phyloP scores from a whole-genome alignment of 2,113 vertebrate species.

The Passer montanus region DNA sequence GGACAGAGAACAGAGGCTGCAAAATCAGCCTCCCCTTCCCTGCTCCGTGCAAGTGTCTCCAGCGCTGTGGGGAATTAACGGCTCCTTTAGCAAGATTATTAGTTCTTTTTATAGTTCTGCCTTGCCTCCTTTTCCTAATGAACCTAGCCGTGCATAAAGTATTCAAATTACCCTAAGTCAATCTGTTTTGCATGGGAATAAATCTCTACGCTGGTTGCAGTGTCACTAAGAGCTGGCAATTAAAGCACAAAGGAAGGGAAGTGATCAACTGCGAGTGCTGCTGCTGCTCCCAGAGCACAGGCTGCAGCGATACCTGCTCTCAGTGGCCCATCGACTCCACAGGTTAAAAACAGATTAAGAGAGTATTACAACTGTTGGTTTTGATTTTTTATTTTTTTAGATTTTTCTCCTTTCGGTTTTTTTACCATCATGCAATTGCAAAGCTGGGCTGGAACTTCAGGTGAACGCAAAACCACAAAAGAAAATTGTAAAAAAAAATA shows the following conservation, averaged over 20 bases:
- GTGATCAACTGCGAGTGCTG: not conserved
- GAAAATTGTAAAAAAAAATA: not conserved
- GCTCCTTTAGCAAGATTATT: slow-evolving; percentile 63
- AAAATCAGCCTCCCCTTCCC: not conserved
- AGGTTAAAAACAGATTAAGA: not conserved
- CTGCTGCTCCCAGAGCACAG: not conserved
- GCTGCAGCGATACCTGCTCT: not conserved
- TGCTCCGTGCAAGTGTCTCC: not conserved
- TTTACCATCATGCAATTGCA: not conserved
- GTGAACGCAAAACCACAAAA: not conserved
- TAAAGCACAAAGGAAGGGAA: not conserved
- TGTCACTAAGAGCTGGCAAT: slow-evolving; percentile 20
- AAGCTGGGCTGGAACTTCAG: not conserved
- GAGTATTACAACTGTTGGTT: not conserved
- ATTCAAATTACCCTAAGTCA: slow-evolving; percentile 62
- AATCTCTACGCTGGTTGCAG: slow-evolving; percentile 29
- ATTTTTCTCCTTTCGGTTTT: not conserved
- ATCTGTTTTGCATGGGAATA: slow-evolving; percentile 63
- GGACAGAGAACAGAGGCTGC: not conserved
- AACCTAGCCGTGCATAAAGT: slow-evolving; percentile 56
- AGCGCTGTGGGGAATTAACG: not conserved
- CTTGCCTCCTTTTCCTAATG: slow-evolving; percentile 54
- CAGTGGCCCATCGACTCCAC: not conserved
- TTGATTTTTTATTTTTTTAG: not conserved
- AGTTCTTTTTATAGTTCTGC: slow-evolving; percentile 60